These are phyloP conservation scores for Laticauda colubrina DNA, from an alignment of 2,113 vertebrate genomes.

Conservation along the genomic window DNA sequence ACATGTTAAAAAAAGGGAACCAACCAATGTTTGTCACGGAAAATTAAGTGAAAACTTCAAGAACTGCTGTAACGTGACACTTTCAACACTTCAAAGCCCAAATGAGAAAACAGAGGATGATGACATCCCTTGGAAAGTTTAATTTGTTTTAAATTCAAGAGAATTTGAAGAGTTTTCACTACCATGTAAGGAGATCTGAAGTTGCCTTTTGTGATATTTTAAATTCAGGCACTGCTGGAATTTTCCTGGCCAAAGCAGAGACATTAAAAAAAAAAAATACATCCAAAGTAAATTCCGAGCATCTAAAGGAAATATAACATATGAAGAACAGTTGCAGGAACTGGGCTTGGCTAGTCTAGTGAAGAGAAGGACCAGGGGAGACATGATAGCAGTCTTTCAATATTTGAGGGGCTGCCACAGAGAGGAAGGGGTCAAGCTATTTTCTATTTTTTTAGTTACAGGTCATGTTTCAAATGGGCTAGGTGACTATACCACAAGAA, in stretches of 20 bases:
- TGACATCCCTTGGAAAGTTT: slow-evolving; percentile 6
- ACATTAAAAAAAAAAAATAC: not conserved
- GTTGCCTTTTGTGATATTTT: not conserved
- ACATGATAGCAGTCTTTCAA: too few relatives aligned
- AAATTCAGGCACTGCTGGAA: not conserved
- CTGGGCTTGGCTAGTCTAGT: too few relatives aligned
- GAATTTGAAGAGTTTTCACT: slow-evolving; percentile 25
- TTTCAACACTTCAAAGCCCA: slow-evolving; percentile 34
- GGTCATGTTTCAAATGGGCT: not conserved
- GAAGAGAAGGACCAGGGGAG: too few relatives aligned
- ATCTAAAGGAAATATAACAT: not conserved
- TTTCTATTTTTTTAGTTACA: not conserved
- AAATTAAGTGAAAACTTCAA: slow-evolving; percentile 21
- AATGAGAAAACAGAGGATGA: slow-evolving; percentile 17
- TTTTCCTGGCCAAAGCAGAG: not conserved
- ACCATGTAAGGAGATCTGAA: slow-evolving; percentile 16
- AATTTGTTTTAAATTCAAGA: slow-evolving; percentile 22
- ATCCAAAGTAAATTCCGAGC: not conserved
- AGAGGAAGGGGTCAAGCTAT: too few relatives aligned
- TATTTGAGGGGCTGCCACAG: too few relatives aligned
- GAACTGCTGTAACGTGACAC: not conserved
- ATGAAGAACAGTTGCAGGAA: too few relatives aligned
- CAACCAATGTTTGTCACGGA: not conserved
- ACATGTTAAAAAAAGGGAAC: not conserved
- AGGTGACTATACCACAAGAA: not conserved